Conservation (phyloP, 2,888 invertebrate species). For the Philhelius pedissequus region DNA sequence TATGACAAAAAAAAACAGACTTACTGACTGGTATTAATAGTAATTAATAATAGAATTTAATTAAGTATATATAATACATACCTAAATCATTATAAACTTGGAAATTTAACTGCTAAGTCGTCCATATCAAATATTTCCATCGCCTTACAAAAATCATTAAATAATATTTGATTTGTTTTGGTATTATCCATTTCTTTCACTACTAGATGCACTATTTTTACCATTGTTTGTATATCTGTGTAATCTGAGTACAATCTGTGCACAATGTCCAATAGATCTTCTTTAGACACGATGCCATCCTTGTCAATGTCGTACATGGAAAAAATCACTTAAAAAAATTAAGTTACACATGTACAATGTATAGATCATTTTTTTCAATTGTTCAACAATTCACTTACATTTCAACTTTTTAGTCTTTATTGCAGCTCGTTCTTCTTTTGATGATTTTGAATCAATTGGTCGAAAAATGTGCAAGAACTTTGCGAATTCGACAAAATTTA, state of each 20-base stretch:
- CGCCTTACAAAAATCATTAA: constrained; percentile 69
- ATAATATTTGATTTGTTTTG: constrained; percentile 65
- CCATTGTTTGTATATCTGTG: constrained; percentile 59
- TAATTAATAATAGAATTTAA: no score
- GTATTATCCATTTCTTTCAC: constrained; percentile 70
- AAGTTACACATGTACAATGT: no score
- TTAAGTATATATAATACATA: no score
- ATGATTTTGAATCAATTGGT: neutral
- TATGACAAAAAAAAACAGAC: no score
- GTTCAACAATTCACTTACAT: neutral
- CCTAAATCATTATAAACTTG: neutral
- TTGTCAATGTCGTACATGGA: constrained; percentile 69
- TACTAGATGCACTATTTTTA: constrained; percentile 65
- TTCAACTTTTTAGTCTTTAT: neutral
- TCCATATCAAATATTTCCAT: constrained; percentile 70
- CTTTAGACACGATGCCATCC: constrained; percentile 60
- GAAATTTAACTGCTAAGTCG: neutral
- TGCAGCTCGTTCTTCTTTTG: neutral
- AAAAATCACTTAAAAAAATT: constrained; percentile 58
- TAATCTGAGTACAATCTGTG: constrained; percentile 69
- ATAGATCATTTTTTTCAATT: neutral
- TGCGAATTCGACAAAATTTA: constrained; percentile 34
- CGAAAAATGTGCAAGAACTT: constrained; percentile 30
- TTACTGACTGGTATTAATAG: no score
- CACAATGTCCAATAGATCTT: constrained; percentile 69